Evolutionary conservation across 2,797 vertebrate species (phyloP), one percentile per base, ranked within the genome.

Genomic region (Echiichthys vipera): DNA sequence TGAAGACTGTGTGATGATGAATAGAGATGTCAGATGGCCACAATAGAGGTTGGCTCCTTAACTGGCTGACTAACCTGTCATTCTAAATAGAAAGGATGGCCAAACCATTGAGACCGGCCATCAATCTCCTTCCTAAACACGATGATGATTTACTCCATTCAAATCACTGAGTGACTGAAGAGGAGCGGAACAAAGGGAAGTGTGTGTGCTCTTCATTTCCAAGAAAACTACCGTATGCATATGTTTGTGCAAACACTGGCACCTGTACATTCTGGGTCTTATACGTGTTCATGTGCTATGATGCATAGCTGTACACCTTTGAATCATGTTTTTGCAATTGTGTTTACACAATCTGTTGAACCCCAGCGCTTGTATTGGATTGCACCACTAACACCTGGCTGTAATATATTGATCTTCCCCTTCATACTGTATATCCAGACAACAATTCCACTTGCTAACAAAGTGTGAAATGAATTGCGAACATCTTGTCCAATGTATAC

Each of bases 401-500:
- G 47, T 76, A 74, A 84, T 65, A 63, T 85, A 89, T 88, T 78
- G 82, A 91, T 88, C 77, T 64, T 51, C 15, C 69, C 42, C 74
- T 74, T 74, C 42, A 69, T 78, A 83, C 67, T 64, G 75, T 84
- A 86, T 63, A 85, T 74, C n/a, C 68, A 74, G 71, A 69, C 80
- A 63, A 80, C 80, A 81, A 81, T 88, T 81, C 89, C 69, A 72
- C 59, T 36, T 62, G 72, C 73, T 86, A 92, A 92, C 75, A 43
- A 91, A 90, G 89, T 90, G 90, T 92, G 89, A 91, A 93, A 93
- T 91, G 81, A 93, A 88, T 78, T 90, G 83, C 58, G 67, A 76
- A 78, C 86, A 87, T 84, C 63, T 81, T 71, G 71, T 87, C 71
- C 42, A 57, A 74, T 55, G 59, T 84, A 85, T 66, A 81, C 58